phyloP scores from a whole-genome alignment of 92 coral and sea anemone genomes.

The Umimayanthus kanabou region DNA sequence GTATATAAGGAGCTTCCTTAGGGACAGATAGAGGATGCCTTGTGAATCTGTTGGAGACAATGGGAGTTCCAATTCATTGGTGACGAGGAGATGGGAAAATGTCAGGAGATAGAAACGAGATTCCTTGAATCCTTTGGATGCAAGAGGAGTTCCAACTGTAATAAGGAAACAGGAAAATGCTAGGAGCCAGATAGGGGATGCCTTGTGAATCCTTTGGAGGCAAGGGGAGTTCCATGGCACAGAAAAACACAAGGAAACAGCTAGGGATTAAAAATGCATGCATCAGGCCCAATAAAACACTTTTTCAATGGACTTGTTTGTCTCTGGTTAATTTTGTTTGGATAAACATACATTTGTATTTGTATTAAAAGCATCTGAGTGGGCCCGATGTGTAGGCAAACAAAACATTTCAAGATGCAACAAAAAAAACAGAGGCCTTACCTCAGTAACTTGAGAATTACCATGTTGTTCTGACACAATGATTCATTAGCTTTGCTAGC shows the following conservation, averaged over 20 bases:
- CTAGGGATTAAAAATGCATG: not conserved
- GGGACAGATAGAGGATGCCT: not conserved
- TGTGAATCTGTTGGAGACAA: not conserved
- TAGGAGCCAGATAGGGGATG: too few species aligned
- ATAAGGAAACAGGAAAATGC: too few species aligned
- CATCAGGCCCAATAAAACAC: not conserved
- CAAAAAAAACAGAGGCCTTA: not conserved
- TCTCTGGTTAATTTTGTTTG: too few species aligned
- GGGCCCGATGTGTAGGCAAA: not conserved
- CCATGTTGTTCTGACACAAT: slow-evolving; percentile 98
- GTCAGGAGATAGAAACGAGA: not conserved
- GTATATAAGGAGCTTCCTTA: too few species aligned
- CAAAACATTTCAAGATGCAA: not conserved
- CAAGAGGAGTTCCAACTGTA: not conserved
- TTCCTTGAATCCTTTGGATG: not conserved
- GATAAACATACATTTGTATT: not conserved
- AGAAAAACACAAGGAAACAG: not conserved
- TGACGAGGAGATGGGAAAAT: too few species aligned
- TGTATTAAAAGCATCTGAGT: not conserved
- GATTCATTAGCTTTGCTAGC: slow-evolving; percentile 99
- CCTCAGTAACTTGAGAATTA: slow-evolving; percentile 91
- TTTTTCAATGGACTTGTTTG: too few species aligned
- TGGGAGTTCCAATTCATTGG: not conserved
- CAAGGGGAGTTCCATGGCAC: not conserved
- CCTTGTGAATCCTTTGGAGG: not conserved